These are phyloP conservation scores for Epirrhoe alternata DNA, from an alignment of 2,888 invertebrate genomes.

Conservation along the genomic window DNA sequence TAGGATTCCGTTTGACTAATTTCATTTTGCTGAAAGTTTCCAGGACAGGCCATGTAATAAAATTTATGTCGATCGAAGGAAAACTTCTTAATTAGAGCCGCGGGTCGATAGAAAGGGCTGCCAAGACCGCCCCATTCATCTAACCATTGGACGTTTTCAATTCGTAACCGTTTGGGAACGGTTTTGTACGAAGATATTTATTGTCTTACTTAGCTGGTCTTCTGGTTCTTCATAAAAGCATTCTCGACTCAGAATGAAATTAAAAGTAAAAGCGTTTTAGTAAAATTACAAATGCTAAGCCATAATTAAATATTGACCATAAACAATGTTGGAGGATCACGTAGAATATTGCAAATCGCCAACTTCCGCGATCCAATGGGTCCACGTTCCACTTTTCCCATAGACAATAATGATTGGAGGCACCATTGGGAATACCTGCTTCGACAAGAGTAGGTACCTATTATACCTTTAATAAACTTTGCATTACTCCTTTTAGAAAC, in stretches of 20 bases:
- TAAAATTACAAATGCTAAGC: not conserved
- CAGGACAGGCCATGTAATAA: conserved; percentile 67
- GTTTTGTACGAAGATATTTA: conserved; percentile 19
- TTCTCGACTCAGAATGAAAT: not conserved
- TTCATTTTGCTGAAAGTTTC: conserved; percentile 71
- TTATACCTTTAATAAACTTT: not conserved
- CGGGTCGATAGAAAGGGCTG: conserved; percentile 60
- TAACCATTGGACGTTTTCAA: conserved; percentile 59
- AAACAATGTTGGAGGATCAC: conserved; percentile 17
- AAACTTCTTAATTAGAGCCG: conserved; percentile 76
- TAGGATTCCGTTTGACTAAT: conserved; percentile 70
- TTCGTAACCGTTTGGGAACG: conserved; percentile 56
- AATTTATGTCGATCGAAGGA: conserved; percentile 69
- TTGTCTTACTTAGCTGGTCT: conserved; percentile 4
- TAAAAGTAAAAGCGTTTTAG: not conserved
- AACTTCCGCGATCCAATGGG: conserved; percentile 21
- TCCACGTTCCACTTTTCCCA: conserved; percentile 21
- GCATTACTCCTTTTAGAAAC: not conserved
- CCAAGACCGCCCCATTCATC: conserved; percentile 62
- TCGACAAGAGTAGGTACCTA: not conserved
- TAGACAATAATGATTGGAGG: conserved; percentile 4
- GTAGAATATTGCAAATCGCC: conserved; percentile 22
- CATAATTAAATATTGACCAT: conserved; percentile 1
- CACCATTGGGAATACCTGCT: conserved; percentile 2
- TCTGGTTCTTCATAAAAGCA: not conserved